phyloP scores from a whole-genome alignment of 2,888 invertebrate genomes.

The Orchesella flavescens region DNA sequence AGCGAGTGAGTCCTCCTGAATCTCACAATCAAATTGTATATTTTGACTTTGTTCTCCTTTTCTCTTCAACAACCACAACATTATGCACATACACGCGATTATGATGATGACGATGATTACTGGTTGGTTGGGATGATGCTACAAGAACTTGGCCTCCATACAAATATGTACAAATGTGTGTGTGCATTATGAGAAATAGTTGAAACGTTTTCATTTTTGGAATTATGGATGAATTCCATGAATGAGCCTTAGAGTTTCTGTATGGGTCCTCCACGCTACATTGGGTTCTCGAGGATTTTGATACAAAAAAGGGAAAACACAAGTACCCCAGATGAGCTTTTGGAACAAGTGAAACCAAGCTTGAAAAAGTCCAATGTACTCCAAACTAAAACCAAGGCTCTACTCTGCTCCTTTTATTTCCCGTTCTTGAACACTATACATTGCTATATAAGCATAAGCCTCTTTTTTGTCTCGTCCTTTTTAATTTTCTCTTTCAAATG shows the following conservation, averaged over 20 bases:
- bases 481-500: too few relatives aligned
- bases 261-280: neutral
- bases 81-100: neutral
- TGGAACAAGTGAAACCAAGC: neutral
- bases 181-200: neutral
- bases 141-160: neutral
- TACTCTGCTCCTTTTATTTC: neutral
- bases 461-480: too few relatives aligned
- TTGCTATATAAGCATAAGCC: neutral
- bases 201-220: neutral
- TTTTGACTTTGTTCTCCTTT: too few relatives aligned
- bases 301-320: neutral
- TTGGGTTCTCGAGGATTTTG: slow-evolving; percentile 1
- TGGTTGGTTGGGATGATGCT: neutral
- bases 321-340: neutral
- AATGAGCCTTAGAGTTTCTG: neutral
- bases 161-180: neutral
- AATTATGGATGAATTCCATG: neutral
- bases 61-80: neutral
- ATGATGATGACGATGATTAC: neutral
- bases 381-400: neutral
- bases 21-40: too few relatives aligned
- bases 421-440: neutral
- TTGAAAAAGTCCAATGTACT: neutral
- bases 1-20: too few relatives aligned